Evolutionary conservation across 1,140 invertebrate genomes (phyloP).

Genomic region (Aphelenchoides fujianensis): DNA sequence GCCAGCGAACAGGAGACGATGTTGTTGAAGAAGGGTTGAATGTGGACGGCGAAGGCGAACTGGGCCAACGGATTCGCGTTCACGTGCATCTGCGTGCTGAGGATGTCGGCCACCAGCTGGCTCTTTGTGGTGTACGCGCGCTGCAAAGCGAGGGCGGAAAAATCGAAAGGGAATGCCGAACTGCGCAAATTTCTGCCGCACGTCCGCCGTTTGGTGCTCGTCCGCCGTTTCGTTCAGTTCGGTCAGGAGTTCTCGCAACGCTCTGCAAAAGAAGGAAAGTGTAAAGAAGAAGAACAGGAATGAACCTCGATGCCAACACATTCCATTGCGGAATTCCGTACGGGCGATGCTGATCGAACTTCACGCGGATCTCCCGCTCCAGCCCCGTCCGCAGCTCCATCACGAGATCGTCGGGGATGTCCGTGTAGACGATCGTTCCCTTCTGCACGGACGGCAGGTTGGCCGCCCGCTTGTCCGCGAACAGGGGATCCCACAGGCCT

Average conservation of each 20-base stretch:
- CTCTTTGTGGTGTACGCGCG: slow-evolving; percentile 11
- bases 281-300: slow-evolving; percentile 18
- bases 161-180: slow-evolving; percentile 16
- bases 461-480: slow-evolving; percentile 12
- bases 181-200: slow-evolving; percentile 21
- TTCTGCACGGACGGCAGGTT: slow-evolving; percentile 18
- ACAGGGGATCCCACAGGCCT: slow-evolving; percentile 35
- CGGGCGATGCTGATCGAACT: slow-evolving; percentile 40
- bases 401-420: slow-evolving; percentile 37
- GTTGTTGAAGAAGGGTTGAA: slow-evolving; percentile 47
- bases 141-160: slow-evolving; percentile 25
- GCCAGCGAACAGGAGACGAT: slow-evolving; percentile 37
- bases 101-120: slow-evolving; percentile 26
- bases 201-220: background rate
- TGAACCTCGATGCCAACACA: slow-evolving; percentile 50
- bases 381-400: slow-evolving; percentile 42
- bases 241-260: slow-evolving; percentile 32
- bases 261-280: slow-evolving; percentile 28
- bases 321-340: slow-evolving; percentile 53
- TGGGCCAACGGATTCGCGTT: slow-evolving; percentile 37
- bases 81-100: slow-evolving; percentile 34
- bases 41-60: slow-evolving; percentile 45
- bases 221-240: slow-evolving; percentile 23
- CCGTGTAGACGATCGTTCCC: slow-evolving; percentile 21
- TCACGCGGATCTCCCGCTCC: slow-evolving; percentile 47